Base-by-base conservation (phyloP, 2,888 invertebrate species). In the Bellardia bayeri region DNA sequence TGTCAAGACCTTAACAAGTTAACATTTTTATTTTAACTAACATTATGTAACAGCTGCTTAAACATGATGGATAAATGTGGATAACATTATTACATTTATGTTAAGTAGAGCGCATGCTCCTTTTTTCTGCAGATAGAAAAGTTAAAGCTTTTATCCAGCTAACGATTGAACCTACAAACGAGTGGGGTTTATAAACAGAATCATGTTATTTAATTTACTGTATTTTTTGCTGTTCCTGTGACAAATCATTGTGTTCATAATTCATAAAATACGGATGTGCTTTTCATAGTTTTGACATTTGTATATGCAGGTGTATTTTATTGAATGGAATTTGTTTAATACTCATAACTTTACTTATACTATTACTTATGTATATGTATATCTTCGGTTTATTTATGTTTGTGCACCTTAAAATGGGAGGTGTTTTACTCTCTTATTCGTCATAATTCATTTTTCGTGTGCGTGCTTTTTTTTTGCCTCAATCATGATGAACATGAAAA, bases 371-470 rank as follows among this genome's bases (percentile, higher is more conserved):
- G 23, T 23, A 23, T 1, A 23, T 23, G 1, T 81, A n/a, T 14
- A 14, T n/a, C 3, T n/a, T 37, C 2, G 23, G 6, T 23, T 42
- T 37, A 11, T 13, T 66, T 72, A 74, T 75, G 45, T 74, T 75
- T 74, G 61, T 80, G 54, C 74, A 69, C 61, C 74, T 79, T 45
- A 54, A 87, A 87, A 87, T 85, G 87, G 87, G 87, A 87, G 87
- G 87, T 79, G 87, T 81, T 87, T 81, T 51, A 49, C 49, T 66
- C 82, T 85, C 86, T 86, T 88, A 88, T 88, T 88, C 82, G 86
- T 75, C 71, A 72, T 63, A 63, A 51, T 63, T 71, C 9, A 68
- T 54, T 37, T 68, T 56, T 51, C 51, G 23, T 23, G 23, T 23
- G 23, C 23, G n/a, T 51, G 13, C 58, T 30, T 69, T 80, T 84